A percentile compares a stretch with the other conserved stretches of the same genome.
phyloP scores from a whole-genome alignment of 2,888 invertebrate species.

The Eupithecia exiguata region DNA sequence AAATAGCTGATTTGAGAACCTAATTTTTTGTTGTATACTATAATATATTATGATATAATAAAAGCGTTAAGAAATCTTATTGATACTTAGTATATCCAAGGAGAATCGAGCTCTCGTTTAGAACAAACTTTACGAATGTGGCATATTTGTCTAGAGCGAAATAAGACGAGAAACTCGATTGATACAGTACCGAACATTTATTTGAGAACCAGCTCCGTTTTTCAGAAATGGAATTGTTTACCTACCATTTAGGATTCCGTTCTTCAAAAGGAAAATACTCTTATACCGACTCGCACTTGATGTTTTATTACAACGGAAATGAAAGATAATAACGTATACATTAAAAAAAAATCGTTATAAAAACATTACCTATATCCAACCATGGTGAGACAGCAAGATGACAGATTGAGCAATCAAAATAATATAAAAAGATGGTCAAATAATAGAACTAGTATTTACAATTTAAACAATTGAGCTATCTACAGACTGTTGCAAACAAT shows the following conservation, averaged over 20 bases:
- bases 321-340: too few relatives aligned
- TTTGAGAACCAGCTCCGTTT: conserved; percentile 12
- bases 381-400: too few relatives aligned
- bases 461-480: too few relatives aligned
- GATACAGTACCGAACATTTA: conserved; percentile 17
- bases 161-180: conserved; percentile 26
- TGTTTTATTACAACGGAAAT: background rate
- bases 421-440: too few relatives aligned
- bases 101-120: conserved; percentile 13
- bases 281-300: background rate
- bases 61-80: conserved; percentile 14
- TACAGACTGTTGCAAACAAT: too few relatives aligned
- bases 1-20: too few relatives aligned
- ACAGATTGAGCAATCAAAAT: too few relatives aligned
- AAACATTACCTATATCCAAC: too few relatives aligned
- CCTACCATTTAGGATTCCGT: conserved; percentile 7
- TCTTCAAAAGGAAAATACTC: background rate
- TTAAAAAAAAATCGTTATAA: too few relatives aligned
- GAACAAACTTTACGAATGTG: conserved; percentile 21
- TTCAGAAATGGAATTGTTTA: conserved; percentile 19
- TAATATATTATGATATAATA: too few relatives aligned
- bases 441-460: too few relatives aligned
- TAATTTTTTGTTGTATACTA: too few relatives aligned
- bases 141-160: conserved; percentile 24
- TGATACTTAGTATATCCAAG: conserved; percentile 26